A percentile compares a stretch with the other conserved stretches of the same genome.
Conservation (phyloP, 2,797 vertebrate genomes). For the Toxotes lorentzi region DNA sequence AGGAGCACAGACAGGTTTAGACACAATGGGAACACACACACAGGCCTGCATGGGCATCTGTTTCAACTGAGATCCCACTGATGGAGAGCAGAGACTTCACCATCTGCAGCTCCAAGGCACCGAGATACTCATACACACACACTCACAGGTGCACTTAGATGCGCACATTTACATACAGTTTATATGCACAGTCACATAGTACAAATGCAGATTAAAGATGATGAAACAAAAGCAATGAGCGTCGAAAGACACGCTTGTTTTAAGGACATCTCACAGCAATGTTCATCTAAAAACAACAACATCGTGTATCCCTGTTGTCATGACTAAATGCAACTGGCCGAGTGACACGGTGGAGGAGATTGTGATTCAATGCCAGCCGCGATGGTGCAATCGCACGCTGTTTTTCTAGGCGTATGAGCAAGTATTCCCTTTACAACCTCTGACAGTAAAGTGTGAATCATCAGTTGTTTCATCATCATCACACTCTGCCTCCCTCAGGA, state of each 20-base stretch:
- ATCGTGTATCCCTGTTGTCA: conserved; percentile 16
- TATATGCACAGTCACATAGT: not conserved
- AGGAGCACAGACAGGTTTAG: conserved; percentile 72
- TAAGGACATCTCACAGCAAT: not conserved
- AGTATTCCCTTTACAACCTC: conserved; percentile 68
- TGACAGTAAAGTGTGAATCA: conserved; percentile 84
- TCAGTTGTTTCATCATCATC: conserved; percentile 76
- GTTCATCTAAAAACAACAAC: conserved; percentile 19
- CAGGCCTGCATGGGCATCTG: conserved; percentile 62
- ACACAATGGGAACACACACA: conserved; percentile 83
- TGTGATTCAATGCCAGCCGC: conserved; percentile 61
- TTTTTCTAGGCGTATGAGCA: conserved; percentile 63
- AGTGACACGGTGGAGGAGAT: conserved; percentile 29
- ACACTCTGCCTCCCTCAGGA: conserved; percentile 63
- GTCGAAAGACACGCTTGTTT: not conserved
- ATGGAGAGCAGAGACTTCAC: conserved; percentile 64
- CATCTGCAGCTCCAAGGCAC: conserved; percentile 55
- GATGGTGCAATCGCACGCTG: conserved; percentile 38
- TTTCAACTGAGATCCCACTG: conserved; percentile 62
- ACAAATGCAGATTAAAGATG: conserved; percentile 18
- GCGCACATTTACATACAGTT: not conserved
- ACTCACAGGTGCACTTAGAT: conserved; percentile 17
- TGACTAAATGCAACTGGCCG: conserved; percentile 52
- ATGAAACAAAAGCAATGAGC: not conserved
- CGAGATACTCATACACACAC: not conserved